These are phyloP conservation scores for Numenius phaeopus DNA, from an alignment of 2,797 vertebrate species.

Conservation along the genomic window DNA sequence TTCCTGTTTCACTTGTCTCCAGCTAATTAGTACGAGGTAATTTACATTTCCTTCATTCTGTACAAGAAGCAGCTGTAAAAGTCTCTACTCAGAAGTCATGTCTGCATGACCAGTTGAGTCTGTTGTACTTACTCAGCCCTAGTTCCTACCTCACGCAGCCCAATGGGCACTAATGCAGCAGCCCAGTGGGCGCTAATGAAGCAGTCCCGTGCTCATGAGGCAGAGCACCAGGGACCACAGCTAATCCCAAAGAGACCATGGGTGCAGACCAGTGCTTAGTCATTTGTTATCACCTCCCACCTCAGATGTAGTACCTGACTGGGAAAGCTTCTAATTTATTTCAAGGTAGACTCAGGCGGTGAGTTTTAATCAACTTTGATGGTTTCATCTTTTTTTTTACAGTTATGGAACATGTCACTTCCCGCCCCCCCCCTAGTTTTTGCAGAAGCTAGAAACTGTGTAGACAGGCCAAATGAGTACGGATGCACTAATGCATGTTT, in stretches of 20 bases:
- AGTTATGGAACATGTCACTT: not conserved
- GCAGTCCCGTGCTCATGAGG: not conserved
- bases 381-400: not conserved
- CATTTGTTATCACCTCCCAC: not conserved
- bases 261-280: not conserved
- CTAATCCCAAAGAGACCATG: not conserved
- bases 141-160: not conserved
- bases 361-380: not conserved
- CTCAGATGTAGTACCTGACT: not conserved
- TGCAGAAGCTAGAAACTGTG: not conserved
- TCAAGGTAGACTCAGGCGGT: not conserved
- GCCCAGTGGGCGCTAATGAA: too few relatives aligned
- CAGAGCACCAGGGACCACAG: not conserved
- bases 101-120: rapidly evolving
- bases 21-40: not conserved
- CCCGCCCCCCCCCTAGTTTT: not conserved
- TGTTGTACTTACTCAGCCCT: not conserved
- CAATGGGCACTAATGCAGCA: too few relatives aligned
- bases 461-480: not conserved
- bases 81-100: rapidly evolving
- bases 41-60: not conserved
- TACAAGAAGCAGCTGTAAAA: not conserved
- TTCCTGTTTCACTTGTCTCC: not conserved
- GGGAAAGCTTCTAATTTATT: not conserved
- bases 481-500: not conserved